A percentile compares a stretch with the other conserved stretches of the same genome.
These are phyloP conservation scores for Argentina silus DNA, from an alignment of 2,797 vertebrate species.

Conservation along the genomic window DNA sequence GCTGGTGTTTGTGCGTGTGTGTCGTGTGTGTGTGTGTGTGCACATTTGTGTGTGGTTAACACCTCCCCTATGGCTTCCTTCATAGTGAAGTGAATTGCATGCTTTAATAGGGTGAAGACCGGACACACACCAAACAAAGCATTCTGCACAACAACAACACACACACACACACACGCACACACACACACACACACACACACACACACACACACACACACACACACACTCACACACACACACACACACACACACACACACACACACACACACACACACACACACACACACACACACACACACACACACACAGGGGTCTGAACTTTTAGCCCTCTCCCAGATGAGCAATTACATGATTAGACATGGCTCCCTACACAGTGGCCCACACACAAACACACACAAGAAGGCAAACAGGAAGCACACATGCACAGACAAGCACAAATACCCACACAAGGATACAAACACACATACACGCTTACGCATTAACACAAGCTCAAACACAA, in stretches of 20 bases:
- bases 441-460: not conserved
- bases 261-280: not conserved
- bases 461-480: not conserved
- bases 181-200: not conserved
- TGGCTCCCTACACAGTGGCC: not conserved
- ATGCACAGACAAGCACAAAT: slow-evolving; percentile 3
- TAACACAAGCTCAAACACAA: not conserved
- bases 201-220: slow-evolving; percentile 10
- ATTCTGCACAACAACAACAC: slow-evolving; percentile 2
- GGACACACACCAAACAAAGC: not conserved
- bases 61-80: not conserved
- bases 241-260: not conserved
- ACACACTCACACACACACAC: not conserved
- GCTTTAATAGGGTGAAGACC: not conserved
- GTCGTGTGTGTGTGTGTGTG: not conserved
- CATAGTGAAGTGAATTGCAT: not conserved
- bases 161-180: not conserved
- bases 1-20: no score
- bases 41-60: not conserved
- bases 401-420: no score
- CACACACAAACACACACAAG: slow-evolving; percentile 16
- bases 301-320: not conserved
- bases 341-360: slow-evolving; percentile 1
- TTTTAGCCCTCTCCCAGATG: not conserved
- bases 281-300: slow-evolving; percentile 5